A percentile compares a stretch with the other conserved stretches of the same genome.
These are phyloP conservation scores for Nemapogon koenigi DNA, from an alignment of 2,888 invertebrate genomes.

Conservation along the genomic window DNA sequence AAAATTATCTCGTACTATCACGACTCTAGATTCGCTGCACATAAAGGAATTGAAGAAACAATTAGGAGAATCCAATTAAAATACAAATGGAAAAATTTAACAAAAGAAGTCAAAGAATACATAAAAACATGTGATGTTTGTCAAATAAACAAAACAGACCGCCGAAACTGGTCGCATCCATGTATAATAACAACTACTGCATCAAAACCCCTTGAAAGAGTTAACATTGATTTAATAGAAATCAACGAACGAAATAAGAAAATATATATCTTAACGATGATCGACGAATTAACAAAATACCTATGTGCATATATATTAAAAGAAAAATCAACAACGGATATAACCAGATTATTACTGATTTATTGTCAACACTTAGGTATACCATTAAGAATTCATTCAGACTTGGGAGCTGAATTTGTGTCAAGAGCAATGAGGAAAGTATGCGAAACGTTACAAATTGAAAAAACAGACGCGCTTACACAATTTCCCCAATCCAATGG, in stretches of 20 bases:
- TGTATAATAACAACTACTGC: slow-evolving; percentile 25
- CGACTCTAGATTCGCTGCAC: slow-evolving; percentile 23
- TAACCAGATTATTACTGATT: slow-evolving; percentile 21
- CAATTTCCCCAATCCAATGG: slow-evolving; percentile 27
- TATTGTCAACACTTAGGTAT: slow-evolving; percentile 27
- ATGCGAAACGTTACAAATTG: slow-evolving; percentile 22
- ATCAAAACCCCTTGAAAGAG: slow-evolving; percentile 24
- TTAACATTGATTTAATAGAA: slow-evolving; percentile 25
- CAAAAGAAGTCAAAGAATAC: slow-evolving; percentile 22
- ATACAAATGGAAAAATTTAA: slow-evolving; percentile 26
- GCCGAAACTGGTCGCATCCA: slow-evolving; percentile 23
- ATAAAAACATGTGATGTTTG: slow-evolving; percentile 20
- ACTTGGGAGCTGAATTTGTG: slow-evolving; percentile 25
- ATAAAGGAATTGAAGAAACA: slow-evolving; percentile 24
- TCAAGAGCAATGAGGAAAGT: slow-evolving; percentile 24
- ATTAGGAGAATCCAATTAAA: slow-evolving; percentile 22
- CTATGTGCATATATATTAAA: slow-evolving; percentile 26
- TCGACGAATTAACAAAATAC: slow-evolving; percentile 24
- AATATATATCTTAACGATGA: slow-evolving; percentile 23
- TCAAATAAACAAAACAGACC: slow-evolving; percentile 23
- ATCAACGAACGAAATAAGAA: slow-evolving; percentile 24
- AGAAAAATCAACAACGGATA: slow-evolving; percentile 23
- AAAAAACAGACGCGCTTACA: slow-evolving; percentile 23
- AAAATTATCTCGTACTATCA: slow-evolving; percentile 23
- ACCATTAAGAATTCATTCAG: slow-evolving; percentile 25